Conservation (phyloP, 2,113 vertebrate species). For the Cheilinus undulatus region DNA sequence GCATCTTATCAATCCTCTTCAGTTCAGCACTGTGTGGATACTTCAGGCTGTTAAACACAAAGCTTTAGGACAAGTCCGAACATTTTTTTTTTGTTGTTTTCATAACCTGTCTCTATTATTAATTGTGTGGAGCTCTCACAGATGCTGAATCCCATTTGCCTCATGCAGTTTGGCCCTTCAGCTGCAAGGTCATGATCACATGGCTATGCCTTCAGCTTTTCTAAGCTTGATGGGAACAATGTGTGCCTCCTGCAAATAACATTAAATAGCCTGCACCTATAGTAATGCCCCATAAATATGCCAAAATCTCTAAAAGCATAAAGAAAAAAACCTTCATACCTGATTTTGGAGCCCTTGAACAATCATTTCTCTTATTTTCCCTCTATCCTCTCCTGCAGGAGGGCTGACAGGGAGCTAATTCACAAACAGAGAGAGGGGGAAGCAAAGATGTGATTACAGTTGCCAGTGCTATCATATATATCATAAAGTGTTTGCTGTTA, state of each 20-base stretch:
- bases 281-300: constrained; percentile 81
- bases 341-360: constrained; percentile 62
- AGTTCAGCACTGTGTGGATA: constrained; percentile 17
- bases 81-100: constrained; percentile 42
- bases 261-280: constrained; percentile 74
- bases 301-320: constrained; percentile 75
- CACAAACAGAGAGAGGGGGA: constrained; percentile 59
- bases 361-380: constrained; percentile 57
- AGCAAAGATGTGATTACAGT: constrained; percentile 66
- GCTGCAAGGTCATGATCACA: constrained; percentile 66
- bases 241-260: constrained; percentile 80
- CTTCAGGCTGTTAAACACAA: constrained; percentile 51
- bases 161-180: constrained; percentile 54
- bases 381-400: constrained; percentile 18
- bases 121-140: constrained; percentile 63
- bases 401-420: constrained; percentile 58
- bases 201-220: constrained; percentile 67
- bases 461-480: constrained; percentile 58
- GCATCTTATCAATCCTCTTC: constrained; percentile 48
- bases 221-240: constrained; percentile 79
- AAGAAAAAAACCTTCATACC: constrained; percentile 74
- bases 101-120: constrained; percentile 68
- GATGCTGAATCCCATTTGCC: constrained; percentile 55
- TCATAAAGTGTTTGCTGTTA: constrained; percentile 48
- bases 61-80: constrained; percentile 56